These are phyloP conservation scores for Hyphantria cunea DNA, from an alignment of 1,140 invertebrate genomes.

Conservation along the genomic window DNA sequence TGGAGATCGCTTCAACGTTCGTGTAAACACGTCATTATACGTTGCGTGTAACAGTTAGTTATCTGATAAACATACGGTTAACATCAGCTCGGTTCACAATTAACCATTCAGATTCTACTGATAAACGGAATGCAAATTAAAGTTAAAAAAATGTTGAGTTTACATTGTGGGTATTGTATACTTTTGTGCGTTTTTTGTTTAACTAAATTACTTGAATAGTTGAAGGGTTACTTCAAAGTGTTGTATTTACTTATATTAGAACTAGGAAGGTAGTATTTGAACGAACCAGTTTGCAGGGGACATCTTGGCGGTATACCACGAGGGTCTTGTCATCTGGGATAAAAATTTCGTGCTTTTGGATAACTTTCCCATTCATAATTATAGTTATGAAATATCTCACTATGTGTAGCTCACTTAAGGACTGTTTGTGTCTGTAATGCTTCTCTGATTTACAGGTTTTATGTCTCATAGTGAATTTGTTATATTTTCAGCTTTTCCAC, in stretches of 20 bases:
- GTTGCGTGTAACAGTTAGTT: constrained; percentile 44
- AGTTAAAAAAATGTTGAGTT: constrained; percentile 41
- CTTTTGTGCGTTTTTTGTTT: neutral
- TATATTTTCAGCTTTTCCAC: no score
- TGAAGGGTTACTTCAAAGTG: neutral
- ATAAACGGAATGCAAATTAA: constrained; percentile 70
- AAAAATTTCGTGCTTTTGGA: no score
- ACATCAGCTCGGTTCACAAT: constrained; percentile 62
- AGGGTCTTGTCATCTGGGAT: no score
- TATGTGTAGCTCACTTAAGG: no score
- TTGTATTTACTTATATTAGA: neutral
- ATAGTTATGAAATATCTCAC: no score
- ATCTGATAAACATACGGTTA: constrained; percentile 63
- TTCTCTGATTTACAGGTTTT: no score
- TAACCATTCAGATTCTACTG: constrained; percentile 60
- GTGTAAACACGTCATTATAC: constrained; percentile 25
- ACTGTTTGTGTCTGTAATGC: no score
- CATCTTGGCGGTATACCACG: no score
- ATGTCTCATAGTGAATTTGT: no score
- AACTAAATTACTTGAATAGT: neutral
- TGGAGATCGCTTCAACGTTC: neutral
- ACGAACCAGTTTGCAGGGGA: no score
- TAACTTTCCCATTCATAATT: no score
- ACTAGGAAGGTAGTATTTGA: no score
- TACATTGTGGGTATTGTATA: neutral